Evolutionary conservation across 2,113 vertebrate species (phyloP).

Genomic region (Saccopteryx leptura): DNA sequence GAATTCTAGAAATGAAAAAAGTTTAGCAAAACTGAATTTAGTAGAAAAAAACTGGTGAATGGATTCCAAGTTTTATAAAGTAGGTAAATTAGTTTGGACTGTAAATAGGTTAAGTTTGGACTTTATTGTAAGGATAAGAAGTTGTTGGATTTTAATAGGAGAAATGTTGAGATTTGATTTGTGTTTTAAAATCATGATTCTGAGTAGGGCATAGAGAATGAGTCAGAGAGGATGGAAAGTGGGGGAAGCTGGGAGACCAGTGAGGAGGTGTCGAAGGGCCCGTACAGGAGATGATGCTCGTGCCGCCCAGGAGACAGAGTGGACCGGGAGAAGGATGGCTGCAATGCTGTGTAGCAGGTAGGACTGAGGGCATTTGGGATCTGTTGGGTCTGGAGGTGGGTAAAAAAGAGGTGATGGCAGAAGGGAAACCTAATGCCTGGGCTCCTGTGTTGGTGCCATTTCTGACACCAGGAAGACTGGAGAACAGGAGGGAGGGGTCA

Average conservation of each 20-base stretch:
- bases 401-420: background rate
- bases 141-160: conserved; percentile 2
- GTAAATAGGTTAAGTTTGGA: background rate
- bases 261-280: background rate
- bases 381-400: background rate
- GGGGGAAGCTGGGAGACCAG: background rate
- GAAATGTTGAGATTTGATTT: background rate
- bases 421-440: too few species aligned
- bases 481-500: rapidly evolving
- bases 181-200: background rate
- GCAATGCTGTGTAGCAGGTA: rapidly evolving
- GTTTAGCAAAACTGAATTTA: background rate
- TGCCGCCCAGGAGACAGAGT: too few species aligned
- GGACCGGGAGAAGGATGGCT: background rate
- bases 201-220: background rate
- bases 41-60: background rate
- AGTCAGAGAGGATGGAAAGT: background rate
- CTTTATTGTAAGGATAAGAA: background rate
- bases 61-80: background rate
- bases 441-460: background rate
- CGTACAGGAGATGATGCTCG: rapidly evolving
- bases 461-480: background rate
- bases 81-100: background rate
- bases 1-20: conserved; percentile 1
- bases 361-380: background rate